A percentile compares a stretch with the other conserved stretches of the same genome.
Evolutionary conservation across 2,888 invertebrate genomes (phyloP).

Genomic region (Monochamus alternatus): DNA sequence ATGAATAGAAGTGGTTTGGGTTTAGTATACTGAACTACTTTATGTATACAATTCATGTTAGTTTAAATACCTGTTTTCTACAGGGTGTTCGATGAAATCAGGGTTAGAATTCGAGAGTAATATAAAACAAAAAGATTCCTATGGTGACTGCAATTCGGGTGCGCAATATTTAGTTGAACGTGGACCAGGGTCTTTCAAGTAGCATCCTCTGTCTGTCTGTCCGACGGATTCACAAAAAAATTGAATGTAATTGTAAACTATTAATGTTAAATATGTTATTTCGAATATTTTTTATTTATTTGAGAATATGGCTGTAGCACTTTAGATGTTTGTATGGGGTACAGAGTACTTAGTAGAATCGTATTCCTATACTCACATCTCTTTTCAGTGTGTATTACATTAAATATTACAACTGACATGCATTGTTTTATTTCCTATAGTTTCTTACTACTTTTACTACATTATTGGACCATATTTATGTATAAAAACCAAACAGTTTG

Average conservation of each 20-base stretch:
- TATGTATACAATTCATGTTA: constrained; percentile 9
- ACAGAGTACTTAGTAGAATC: constrained; percentile 67
- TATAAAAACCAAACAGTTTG: not conserved
- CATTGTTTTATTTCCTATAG: constrained; percentile 26
- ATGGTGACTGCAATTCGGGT: constrained; percentile 53
- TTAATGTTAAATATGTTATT: constrained; percentile 69
- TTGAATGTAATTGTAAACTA: constrained; percentile 66
- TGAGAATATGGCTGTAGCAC: constrained; percentile 69
- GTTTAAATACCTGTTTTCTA: constrained; percentile 13
- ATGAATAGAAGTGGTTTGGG: constrained; percentile 1
- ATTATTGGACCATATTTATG: not conserved
- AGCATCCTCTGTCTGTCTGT: constrained; percentile 38
- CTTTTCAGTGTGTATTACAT: constrained; percentile 70
- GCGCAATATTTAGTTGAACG: constrained; percentile 67
- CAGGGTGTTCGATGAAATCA: constrained; percentile 29
- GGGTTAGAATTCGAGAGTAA: constrained; percentile 29
- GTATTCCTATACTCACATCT: constrained; percentile 70
- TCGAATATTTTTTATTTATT: constrained; percentile 68
- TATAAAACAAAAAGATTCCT: constrained; percentile 33
- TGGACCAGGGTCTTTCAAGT: constrained; percentile 68
- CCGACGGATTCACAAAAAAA: constrained; percentile 42
- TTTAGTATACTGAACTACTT: constrained; percentile 12
- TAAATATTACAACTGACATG: constrained; percentile 65
- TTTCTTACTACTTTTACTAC: too few species aligned
- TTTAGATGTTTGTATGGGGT: constrained; percentile 68